Evolutionary conservation across 2,888 invertebrate genomes (phyloP), one percentile per base, ranked within the genome.

Genomic region (Rhimphoctona megacephalus): DNA sequence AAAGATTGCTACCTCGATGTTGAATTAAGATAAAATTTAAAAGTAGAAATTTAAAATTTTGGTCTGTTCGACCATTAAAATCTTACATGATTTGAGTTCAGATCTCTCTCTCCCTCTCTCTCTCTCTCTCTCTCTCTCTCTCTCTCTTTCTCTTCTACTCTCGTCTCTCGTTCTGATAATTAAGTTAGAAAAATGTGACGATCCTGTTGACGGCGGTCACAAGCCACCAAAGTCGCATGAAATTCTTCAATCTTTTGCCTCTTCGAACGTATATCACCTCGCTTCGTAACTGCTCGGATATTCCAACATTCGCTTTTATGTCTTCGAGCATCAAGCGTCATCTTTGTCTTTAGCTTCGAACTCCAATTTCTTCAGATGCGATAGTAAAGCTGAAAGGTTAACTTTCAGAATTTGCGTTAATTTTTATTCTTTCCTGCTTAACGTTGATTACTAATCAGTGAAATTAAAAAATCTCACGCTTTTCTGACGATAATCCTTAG

Each of bases 101-200:
- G n/a, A n/a, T n/a, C n/a, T n/a, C n/a, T n/a, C n/a, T 33, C 57
- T 39, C 17, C 5, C 64, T n/a, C 14, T 19, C 64, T 61, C 17
- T 49, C 36, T 22, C 14, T 77, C 77, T 66, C 54, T 43, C 25
- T 36, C 7, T 5, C 36, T 52, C 64, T 61, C 61, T 30, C 61
- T 49, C n/a, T 61, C 89, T 88, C 89, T 1, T n/a, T 54, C 11
- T 36, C 36, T 36, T 11, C 33, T 7, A 61, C 46, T 69, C 25
- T n/a, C 69, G 30, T 57, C n/a, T 49, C 57, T 43, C 17, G 54
- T 90, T 88, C 89, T 88, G 90, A 92, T 92, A 92, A 92, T 92
- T 92, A 92, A 92, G 91, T 92, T 92, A 90, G 90, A 91, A 92
- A 92, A 92, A 92, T 92, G 91, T 89, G 90, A 89, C 72, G 81